phyloP scores from a whole-genome alignment of 2,888 invertebrate genomes.

The Brachycybe producta region DNA sequence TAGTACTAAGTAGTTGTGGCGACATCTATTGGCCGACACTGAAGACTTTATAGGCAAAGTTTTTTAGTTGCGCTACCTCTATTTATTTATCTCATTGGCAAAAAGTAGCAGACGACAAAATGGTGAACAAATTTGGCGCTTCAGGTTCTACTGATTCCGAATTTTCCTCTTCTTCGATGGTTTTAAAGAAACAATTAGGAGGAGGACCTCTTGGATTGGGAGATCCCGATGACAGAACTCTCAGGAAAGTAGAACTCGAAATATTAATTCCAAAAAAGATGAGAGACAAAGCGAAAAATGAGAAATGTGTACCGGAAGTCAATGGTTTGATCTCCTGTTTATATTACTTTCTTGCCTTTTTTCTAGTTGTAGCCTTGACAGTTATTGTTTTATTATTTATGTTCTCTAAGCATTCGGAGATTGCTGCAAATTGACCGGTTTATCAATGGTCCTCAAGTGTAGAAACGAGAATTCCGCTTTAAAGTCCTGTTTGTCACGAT shows the following conservation, averaged over 20 bases:
- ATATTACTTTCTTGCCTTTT: constrained; percentile 3
- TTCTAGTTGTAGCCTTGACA: constrained; percentile 3
- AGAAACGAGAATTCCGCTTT: constrained; percentile 53
- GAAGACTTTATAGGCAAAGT: too few species aligned
- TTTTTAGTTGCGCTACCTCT: too few species aligned
- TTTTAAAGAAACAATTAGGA: constrained; percentile 31
- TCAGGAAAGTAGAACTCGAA: constrained; percentile 77
- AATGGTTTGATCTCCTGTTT: constrained; percentile 39
- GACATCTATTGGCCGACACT: too few species aligned
- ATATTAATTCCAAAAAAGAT: constrained; percentile 79
- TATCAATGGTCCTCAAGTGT: constrained; percentile 62
- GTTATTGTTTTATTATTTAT: constrained; percentile 6
- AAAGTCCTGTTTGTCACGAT: constrained; percentile 54
- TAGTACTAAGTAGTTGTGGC: too few species aligned
- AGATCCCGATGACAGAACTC: constrained; percentile 65
- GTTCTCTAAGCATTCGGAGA: constrained; percentile 40
- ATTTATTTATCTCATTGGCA: too few species aligned
- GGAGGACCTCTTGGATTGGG: constrained; percentile 47
- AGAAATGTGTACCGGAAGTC: constrained; percentile 64
- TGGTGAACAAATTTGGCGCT: too few species aligned
- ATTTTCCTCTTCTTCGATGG: constrained; percentile 31
- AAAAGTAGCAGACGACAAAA: too few species aligned
- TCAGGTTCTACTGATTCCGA: constrained; percentile 21
- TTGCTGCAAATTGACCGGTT: constrained; percentile 53
- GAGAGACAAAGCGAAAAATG: constrained; percentile 61